Evolutionary conservation across 2,113 vertebrate species (phyloP), one percentile per base, ranked within the genome.

Genomic region (Syrrhaptes paradoxus): DNA sequence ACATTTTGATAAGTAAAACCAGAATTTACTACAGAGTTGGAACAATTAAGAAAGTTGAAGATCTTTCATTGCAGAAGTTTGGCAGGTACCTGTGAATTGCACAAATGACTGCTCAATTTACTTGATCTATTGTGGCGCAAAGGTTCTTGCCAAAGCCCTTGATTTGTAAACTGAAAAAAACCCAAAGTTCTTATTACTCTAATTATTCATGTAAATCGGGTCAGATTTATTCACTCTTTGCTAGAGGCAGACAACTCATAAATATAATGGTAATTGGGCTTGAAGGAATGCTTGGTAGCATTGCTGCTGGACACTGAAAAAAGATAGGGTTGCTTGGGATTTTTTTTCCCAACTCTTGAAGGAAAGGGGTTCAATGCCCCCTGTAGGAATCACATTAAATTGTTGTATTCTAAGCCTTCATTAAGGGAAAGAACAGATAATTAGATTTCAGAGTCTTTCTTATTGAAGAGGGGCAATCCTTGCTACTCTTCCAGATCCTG

Each of bases 141-240:
- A 68, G 24, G 49, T 87, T 89, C 81, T 83, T 91, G 84, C 77
- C 81, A 95, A 65, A 93, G 61, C 48, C 34, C 52, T 87, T 78
- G 73, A 73, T 73, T 94, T 17, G 3, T 71, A 63, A 84, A 9
- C 32, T 74, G 71, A 91, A 89, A 58, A 87, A 77, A 31, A 0
- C 10, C 46, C 84, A 86, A 78, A 84, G 32, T 46, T 87, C 66
- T 91, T 94, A 87, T 75, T 85, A 65, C 61, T 81, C 38, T 95
- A 89, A 95, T 96, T 94, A 93, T 55, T 82, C 84, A 87, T 8
- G 36, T 93, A 93, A 91, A 95, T 93, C 81, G 67, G 81, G 52
- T 91, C 52, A 96, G 54, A 93, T 95, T 85, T 93, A 85, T 93
- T 81, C 48, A 71, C 0, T 89, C 86, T 93, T 91, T 87, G 84